These are phyloP conservation scores for Chloropsis cyanopogon DNA, from an alignment of 2,113 vertebrate species.

Conservation along the genomic window DNA sequence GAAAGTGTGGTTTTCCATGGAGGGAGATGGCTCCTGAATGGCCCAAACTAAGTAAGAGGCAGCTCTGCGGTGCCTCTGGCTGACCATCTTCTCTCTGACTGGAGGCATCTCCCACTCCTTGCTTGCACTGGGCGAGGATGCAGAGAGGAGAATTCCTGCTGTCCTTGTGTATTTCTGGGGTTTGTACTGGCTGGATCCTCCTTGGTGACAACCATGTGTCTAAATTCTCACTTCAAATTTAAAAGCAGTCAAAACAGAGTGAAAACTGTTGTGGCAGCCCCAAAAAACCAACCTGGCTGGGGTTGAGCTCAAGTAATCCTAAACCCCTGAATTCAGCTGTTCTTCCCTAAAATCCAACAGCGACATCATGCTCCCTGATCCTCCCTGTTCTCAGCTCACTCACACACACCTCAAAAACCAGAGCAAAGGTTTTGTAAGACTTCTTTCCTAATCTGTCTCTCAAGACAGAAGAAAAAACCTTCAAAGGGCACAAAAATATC, in stretches of 20 bases:
- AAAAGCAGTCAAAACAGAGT: neutral
- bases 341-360: neutral
- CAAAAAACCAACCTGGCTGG: no score
- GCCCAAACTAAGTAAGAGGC: neutral
- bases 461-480: neutral
- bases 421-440: neutral
- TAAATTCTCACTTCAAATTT: neutral
- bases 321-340: neutral
- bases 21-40: neutral
- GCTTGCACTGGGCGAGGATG: neutral
- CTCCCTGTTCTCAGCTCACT: neutral
- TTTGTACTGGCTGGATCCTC: neutral
- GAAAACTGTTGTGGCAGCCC: neutral
- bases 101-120: neutral
- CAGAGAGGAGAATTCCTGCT: neutral
- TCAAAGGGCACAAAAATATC: constrained; percentile 42
- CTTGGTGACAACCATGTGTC: rapidly evolving
- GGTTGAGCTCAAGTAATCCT: neutral
- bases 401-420: neutral
- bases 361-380: neutral
- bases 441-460: neutral
- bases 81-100: neutral
- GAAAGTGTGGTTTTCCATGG: neutral
- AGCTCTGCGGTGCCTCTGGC: neutral
- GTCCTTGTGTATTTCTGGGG: neutral